Percentiles rank a stretch among this genome's conserved stretches.
Conservation (phyloP, 2,113 vertebrate genomes). For the Brachypodius melanocephalos region DNA sequence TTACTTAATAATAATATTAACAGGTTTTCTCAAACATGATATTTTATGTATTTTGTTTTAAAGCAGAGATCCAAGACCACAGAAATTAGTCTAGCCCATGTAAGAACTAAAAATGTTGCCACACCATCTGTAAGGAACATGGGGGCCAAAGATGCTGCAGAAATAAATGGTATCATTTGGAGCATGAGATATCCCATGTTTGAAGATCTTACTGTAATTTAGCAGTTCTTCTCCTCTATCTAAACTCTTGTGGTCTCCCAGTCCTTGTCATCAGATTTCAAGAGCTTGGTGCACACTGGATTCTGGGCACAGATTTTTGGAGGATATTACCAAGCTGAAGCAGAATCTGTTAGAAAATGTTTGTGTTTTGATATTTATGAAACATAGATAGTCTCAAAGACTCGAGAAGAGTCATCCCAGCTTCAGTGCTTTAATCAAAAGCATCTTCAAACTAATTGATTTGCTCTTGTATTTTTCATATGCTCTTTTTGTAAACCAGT, state of each 20-base stretch:
- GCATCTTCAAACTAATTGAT: not conserved
- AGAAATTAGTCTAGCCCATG: not conserved
- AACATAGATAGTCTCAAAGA: not conserved
- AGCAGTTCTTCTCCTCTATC: not conserved
- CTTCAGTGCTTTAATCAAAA: conserved; percentile 9
- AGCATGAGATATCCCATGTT: not conserved
- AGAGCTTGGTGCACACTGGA: not conserved
- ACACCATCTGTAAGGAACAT: not conserved
- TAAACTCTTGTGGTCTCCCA: not conserved
- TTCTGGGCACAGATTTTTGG: not conserved
- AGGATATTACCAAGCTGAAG: not conserved
- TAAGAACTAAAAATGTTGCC: not conserved
- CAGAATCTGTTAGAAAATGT: not conserved
- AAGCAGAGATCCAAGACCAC: not conserved
- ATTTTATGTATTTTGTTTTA: not conserved
- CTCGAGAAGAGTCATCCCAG: not conserved
- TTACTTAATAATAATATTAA: not conserved
- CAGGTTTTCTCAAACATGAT: not conserved
- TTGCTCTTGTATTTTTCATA: not conserved
- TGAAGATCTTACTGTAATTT: not conserved
- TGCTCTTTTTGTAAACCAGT: not conserved
- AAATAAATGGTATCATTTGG: not conserved
- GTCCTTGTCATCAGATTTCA: not conserved
- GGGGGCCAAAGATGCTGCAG: not conserved
- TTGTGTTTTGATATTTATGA: not conserved